Conservation (phyloP, 2,888 invertebrate genomes). For the Clunio marinus region DNA sequence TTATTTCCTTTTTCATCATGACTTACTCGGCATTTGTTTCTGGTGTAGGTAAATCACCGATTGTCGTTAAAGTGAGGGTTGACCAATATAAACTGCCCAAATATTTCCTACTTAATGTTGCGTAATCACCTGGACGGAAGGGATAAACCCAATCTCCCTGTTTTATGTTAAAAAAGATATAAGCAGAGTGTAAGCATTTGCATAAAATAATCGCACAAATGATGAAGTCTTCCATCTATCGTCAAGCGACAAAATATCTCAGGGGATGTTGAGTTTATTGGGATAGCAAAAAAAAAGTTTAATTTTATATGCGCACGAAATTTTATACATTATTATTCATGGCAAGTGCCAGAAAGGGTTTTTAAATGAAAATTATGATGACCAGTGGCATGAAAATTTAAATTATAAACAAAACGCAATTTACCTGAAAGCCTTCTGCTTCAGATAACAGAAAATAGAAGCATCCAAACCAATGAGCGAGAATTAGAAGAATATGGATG, state of each 20-base stretch:
- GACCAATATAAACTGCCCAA: constrained; percentile 96
- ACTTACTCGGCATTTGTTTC: constrained; percentile 97
- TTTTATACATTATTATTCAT: constrained; percentile 31
- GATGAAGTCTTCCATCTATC: no score
- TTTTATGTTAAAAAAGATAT: no score
- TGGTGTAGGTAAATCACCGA: constrained; percentile 92
- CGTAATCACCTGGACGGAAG: constrained; percentile 80
- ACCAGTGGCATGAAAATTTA: neutral
- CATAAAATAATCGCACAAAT: no score
- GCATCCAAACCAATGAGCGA: constrained; percentile 97
- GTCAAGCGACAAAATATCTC: no score
- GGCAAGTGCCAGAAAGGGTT: no score
- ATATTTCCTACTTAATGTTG: constrained; percentile 86
- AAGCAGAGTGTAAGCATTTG: no score
- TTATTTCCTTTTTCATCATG: no score
- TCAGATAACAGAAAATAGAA: constrained; percentile 94
- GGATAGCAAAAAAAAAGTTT: no score
- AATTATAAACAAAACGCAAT: constrained; percentile 39
- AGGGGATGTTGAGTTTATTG: no score
- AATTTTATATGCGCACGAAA: no score
- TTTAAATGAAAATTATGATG: no score
- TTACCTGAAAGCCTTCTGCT: constrained; percentile 77
- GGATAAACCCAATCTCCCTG: constrained; percentile 89
- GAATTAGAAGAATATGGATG: constrained; percentile 87
- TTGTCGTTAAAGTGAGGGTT: constrained; percentile 89